Conservation (phyloP, 2,888 invertebrate species). For the Cheilosia scutellata region DNA sequence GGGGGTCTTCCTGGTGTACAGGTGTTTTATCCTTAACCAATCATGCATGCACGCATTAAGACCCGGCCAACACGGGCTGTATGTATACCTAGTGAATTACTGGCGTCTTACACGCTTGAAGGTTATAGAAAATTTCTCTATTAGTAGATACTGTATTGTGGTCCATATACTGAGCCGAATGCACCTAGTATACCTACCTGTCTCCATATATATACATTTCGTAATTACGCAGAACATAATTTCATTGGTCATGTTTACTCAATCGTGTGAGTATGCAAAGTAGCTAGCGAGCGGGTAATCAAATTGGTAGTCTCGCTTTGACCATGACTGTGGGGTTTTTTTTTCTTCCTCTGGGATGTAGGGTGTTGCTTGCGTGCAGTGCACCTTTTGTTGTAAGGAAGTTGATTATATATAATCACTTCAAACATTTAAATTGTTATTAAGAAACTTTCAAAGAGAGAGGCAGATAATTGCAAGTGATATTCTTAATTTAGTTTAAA, state of each 20-base stretch:
- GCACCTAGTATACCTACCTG: not conserved
- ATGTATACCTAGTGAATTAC: constrained; percentile 27
- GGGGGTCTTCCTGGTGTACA: constrained; percentile 18
- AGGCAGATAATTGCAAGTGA: not conserved
- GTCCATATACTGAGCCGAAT: not conserved
- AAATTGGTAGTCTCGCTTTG: constrained; percentile 35
- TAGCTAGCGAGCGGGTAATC: constrained; percentile 36
- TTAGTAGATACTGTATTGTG: constrained; percentile 48
- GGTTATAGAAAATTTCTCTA: constrained; percentile 73
- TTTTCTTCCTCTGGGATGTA: not conserved
- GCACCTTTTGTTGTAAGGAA: constrained; percentile 56
- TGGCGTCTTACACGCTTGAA: constrained; percentile 68
- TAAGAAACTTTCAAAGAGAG: constrained; percentile 43
- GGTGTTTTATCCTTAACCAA: constrained; percentile 58
- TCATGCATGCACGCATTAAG: constrained; percentile 53
- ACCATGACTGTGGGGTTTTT: constrained; percentile 44
- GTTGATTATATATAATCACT: constrained; percentile 82
- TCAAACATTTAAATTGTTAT: constrained; percentile 78
- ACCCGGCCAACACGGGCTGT: not conserved
- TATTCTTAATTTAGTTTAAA: constrained; percentile 6
- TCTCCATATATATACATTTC: not conserved
- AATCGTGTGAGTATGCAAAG: constrained; percentile 73
- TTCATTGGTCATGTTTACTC: constrained; percentile 66
- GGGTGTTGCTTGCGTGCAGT: constrained; percentile 28
- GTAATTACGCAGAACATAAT: constrained; percentile 61